These are phyloP conservation scores for Pterois miles DNA, from an alignment of 2,797 vertebrate genomes.

Conservation along the genomic window DNA sequence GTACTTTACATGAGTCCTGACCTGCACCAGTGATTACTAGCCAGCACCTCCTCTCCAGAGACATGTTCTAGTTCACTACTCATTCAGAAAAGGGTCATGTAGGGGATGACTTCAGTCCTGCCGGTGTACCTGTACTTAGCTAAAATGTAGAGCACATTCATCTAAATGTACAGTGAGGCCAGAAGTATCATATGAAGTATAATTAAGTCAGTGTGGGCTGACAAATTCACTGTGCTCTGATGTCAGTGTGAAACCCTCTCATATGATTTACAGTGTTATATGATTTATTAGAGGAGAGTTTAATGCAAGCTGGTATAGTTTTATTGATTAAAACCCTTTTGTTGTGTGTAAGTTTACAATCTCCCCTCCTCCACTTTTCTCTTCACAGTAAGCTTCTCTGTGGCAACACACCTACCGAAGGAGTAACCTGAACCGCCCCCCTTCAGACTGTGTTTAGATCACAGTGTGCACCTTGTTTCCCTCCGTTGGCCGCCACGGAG, in stretches of 20 bases:
- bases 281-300: not conserved
- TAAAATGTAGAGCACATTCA: slow-evolving; percentile 19
- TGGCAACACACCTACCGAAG: slow-evolving; percentile 58
- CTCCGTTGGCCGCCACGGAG: slow-evolving; percentile 62
- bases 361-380: slow-evolving; percentile 41
- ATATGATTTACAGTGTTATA: slow-evolving; percentile 2
- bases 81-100: slow-evolving; percentile 30
- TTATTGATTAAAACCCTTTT: slow-evolving; percentile 50
- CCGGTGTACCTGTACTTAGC: slow-evolving; percentile 9
- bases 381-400: slow-evolving; percentile 75
- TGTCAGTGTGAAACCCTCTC: slow-evolving; percentile 31
- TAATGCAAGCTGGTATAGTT: slow-evolving; percentile 10
- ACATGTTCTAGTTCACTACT: slow-evolving; percentile 54
- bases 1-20: slow-evolving; percentile 15
- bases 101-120: slow-evolving; percentile 23
- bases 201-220: slow-evolving; percentile 43
- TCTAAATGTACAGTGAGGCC: slow-evolving; percentile 16
- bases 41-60: slow-evolving; percentile 27
- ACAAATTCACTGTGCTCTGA: slow-evolving; percentile 21
- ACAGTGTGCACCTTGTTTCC: slow-evolving; percentile 85
- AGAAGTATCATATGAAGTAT: slow-evolving; percentile 28
- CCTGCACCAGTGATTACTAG: slow-evolving; percentile 11
- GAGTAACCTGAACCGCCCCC: slow-evolving; percentile 66
- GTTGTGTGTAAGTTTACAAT: slow-evolving; percentile 21
- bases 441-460: slow-evolving; percentile 59